Evolutionary conservation across 1,140 invertebrate species (phyloP), one percentile per base, ranked within the genome.

Genomic region (Aphelinus certus): DNA sequence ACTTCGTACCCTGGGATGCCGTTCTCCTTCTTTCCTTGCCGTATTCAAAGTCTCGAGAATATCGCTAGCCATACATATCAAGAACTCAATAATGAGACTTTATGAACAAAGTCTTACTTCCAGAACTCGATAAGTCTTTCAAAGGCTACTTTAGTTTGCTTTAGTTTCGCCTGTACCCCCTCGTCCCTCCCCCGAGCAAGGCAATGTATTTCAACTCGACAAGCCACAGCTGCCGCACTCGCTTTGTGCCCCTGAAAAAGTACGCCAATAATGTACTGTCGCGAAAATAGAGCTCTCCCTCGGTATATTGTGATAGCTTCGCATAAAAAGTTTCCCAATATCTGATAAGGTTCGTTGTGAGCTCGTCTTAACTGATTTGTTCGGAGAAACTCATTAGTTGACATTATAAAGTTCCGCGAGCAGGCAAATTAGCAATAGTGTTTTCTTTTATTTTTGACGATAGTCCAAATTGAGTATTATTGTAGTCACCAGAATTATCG

Each of bases 91-190:
- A 76, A 76, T 76, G 49, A 71, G 67, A 76, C 74, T 76, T 71
- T 71, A 71, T 67, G 74, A 76, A 76, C 73, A 75, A 75, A 70
- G 61, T 70, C 73, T 69, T 75, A 67, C 74, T 76, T 76, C 7
- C 49, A 53, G 62, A 75, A 75, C 73, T 75, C 73, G 65, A 75
- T 75, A 68, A 75, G 66, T 68, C 60, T 63, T 46, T 75, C 73
- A 71, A 75, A 71, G 68, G 73, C 73, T 75, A 60, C 68, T 71
- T 76, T 76, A 76, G 68, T 71, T 71, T 61, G 55, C 63, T 68
- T 62, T 74, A 68, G 65, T 68, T 67, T 60, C 7, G 62, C 53
- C 48, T 42, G 26, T 26, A 26, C 26, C 26, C 26, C 26, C 26
- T 26, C 26, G 26, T 26, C 26, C 26, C 26, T 26, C 26, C 26